phyloP scores from a whole-genome alignment of 2,113 vertebrate genomes.

The Myiozetetes cayanensis region DNA sequence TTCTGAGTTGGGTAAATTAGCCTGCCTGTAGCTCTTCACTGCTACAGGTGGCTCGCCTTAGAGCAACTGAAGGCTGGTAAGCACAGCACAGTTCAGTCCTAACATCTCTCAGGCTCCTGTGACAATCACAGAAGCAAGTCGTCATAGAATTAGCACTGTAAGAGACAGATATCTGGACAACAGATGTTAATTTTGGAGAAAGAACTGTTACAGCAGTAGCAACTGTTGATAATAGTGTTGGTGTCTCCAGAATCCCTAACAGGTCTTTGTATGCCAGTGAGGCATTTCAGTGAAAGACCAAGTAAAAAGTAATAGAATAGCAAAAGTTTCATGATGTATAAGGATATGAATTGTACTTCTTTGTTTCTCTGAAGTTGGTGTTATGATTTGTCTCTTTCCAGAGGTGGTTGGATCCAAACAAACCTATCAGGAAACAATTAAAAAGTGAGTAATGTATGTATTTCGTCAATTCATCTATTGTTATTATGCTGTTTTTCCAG shows the following conservation, averaged over 20 bases:
- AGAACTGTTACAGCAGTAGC: background rate
- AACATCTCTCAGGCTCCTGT: background rate
- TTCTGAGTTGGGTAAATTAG: background rate
- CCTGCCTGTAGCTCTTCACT: background rate
- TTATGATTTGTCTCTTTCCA: conserved; percentile 77
- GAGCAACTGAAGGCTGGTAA: background rate
- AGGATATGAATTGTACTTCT: background rate
- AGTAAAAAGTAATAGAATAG: background rate
- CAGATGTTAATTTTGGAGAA: background rate
- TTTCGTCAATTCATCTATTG: conserved; percentile 32
- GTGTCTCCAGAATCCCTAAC: background rate
- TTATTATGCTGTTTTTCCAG: conserved; percentile 33
- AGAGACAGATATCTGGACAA: background rate
- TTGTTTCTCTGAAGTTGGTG: background rate
- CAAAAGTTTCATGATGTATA: background rate
- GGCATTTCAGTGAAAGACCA: background rate
- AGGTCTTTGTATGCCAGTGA: background rate
- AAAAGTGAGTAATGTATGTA: conserved; percentile 88
- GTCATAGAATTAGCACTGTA: background rate
- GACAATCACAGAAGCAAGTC: background rate
- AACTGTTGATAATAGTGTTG: background rate
- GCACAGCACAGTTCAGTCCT: background rate
- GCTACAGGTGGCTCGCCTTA: background rate
- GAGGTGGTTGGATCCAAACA: conserved; percentile 98
- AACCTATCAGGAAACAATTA: conserved; percentile 98